phyloP scores from a whole-genome alignment of 2,113 vertebrate species.

The Misgurnus anguillicaudatus region DNA sequence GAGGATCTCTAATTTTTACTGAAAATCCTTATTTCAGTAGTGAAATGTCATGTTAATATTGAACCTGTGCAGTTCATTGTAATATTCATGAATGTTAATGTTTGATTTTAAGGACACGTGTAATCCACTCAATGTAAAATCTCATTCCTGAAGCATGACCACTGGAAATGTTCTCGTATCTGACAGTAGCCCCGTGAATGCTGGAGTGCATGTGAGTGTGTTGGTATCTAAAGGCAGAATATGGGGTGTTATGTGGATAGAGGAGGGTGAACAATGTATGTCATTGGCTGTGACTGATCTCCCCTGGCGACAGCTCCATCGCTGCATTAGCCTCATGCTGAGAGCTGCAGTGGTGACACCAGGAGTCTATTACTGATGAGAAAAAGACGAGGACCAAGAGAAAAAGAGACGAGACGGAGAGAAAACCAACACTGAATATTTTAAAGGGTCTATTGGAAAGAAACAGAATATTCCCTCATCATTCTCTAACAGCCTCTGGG shows the following conservation, averaged over 20 bases:
- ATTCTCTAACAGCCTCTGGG: slow-evolving; percentile 19
- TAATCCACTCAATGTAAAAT: neutral
- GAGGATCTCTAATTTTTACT: no score
- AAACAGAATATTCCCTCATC: slow-evolving; percentile 33
- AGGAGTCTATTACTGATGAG: slow-evolving; percentile 65
- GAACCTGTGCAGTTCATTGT: neutral
- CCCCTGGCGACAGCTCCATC: slow-evolving; percentile 59
- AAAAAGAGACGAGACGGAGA: neutral
- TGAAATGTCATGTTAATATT: neutral
- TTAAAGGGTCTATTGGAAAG: slow-evolving; percentile 40
- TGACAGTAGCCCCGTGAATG: neutral
- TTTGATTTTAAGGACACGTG: neutral
- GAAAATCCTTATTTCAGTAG: no score
- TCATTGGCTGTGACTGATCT: slow-evolving; percentile 51
- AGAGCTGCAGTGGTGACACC: slow-evolving; percentile 61
- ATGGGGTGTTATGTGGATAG: slow-evolving; percentile 28
- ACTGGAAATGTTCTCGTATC: neutral
- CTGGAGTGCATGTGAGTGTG: slow-evolving; percentile 26
- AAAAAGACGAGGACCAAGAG: slow-evolving; percentile 9
- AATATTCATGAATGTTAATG: neutral
- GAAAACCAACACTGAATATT: slow-evolving; percentile 47
- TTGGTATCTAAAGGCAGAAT: slow-evolving; percentile 19
- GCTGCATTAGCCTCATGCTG: slow-evolving; percentile 71
- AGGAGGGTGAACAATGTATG: neutral
- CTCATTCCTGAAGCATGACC: neutral